Evolutionary conservation across 2,888 invertebrate genomes (phyloP).

Genomic region (Alentia gelatinosa): DNA sequence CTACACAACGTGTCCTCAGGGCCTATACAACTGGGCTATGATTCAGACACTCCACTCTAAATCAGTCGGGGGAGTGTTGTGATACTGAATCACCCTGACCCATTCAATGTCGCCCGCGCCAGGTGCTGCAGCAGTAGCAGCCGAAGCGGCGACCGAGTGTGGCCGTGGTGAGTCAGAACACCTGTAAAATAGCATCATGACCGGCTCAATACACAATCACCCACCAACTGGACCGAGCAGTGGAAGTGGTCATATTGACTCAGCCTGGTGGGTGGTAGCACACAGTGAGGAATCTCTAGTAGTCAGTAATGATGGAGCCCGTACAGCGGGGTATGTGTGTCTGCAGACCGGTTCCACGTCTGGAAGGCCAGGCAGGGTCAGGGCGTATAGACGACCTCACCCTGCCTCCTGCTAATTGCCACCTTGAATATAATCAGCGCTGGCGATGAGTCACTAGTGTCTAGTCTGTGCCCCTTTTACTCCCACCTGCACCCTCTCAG

Average conservation of each 20-base stretch:
- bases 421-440: constrained; percentile 9
- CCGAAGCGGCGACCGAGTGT: neutral
- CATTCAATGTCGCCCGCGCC: neutral
- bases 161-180: neutral
- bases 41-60: neutral
- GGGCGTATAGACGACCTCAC: neutral
- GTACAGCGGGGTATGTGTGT: neutral
- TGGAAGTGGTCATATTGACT: too few relatives aligned
- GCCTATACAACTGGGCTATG: neutral
- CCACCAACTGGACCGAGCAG: too few relatives aligned
- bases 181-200: constrained; percentile 22
- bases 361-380: neutral
- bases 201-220: neutral
- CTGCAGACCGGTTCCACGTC: neutral
- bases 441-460: constrained; percentile 12
- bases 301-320: too few relatives aligned
- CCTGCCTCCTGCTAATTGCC: neutral
- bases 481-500: neutral
- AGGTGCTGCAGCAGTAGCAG: neutral
- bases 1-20: neutral
- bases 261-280: too few relatives aligned
- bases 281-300: too few relatives aligned
- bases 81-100: constrained; percentile 4
- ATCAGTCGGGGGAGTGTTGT: neutral
- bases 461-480: neutral